Evolutionary conservation across 1,140 invertebrate genomes (phyloP).

Genomic region (Tetragonula clypearis): DNA sequence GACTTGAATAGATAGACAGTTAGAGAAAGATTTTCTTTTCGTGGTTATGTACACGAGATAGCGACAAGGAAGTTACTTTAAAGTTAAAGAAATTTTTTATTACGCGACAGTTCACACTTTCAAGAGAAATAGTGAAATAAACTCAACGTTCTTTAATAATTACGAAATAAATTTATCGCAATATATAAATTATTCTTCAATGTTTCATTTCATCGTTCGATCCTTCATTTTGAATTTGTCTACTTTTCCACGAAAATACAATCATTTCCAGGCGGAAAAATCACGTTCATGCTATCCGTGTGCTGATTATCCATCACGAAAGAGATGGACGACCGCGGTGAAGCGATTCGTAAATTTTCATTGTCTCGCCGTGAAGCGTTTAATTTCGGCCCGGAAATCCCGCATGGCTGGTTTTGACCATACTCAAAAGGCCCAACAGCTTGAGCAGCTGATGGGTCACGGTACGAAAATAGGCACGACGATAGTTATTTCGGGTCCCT

Average conservation of each 20-base stretch:
- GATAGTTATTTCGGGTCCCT: slow-evolving; percentile 59
- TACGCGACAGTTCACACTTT: too few relatives aligned
- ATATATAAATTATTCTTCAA: not conserved
- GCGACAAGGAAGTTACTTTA: too few relatives aligned
- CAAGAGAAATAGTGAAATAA: too few relatives aligned
- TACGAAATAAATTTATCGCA: too few relatives aligned
- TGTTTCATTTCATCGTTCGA: not conserved
- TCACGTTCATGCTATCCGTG: not conserved
- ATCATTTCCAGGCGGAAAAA: not conserved
- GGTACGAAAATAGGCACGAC: slow-evolving; percentile 59
- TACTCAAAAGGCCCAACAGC: slow-evolving; percentile 48
- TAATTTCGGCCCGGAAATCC: slow-evolving; percentile 47
- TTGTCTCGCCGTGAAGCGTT: slow-evolving; percentile 20
- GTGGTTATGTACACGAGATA: too few relatives aligned
- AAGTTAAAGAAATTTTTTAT: too few relatives aligned
- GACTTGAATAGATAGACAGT: too few relatives aligned
- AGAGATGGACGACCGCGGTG: not conserved
- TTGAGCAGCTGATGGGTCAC: slow-evolving; percentile 63
- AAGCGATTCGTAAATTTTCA: not conserved
- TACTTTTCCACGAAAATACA: not conserved
- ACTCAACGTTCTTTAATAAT: too few relatives aligned
- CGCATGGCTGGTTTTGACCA: slow-evolving; percentile 38
- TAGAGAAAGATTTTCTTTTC: too few relatives aligned
- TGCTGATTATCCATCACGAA: not conserved
- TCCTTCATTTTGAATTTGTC: not conserved